These are phyloP conservation scores for Athalia rosae DNA, from an alignment of 2,888 invertebrate species.

Conservation along the genomic window DNA sequence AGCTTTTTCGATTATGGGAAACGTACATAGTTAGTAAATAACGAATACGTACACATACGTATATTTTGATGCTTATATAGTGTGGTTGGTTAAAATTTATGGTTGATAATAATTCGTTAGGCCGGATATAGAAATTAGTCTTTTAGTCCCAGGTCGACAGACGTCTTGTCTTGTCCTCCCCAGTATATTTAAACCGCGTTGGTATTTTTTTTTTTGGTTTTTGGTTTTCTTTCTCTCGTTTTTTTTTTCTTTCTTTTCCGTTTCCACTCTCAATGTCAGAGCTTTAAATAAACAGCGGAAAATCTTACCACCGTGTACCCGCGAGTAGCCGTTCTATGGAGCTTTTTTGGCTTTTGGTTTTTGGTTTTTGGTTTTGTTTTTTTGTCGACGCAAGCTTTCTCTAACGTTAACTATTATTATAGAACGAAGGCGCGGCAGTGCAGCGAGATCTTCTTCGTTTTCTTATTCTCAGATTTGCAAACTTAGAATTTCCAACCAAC, in stretches of 20 bases:
- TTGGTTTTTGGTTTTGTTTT: background rate
- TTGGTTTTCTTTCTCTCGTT: background rate
- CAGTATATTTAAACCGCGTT: conserved; percentile 58
- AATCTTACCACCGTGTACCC: background rate
- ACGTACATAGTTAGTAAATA: too few relatives aligned
- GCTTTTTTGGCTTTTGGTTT: background rate
- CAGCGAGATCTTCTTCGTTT: too few relatives aligned
- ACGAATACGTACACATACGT: too few relatives aligned
- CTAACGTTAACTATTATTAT: background rate
- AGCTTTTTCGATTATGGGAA: too few relatives aligned
- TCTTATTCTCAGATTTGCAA: background rate
- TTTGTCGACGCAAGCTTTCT: background rate
- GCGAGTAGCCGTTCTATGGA: background rate
- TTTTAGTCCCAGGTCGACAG: conserved; percentile 34
- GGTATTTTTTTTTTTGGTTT: background rate
- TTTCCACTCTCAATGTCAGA: conserved; percentile 28
- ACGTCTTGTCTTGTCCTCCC: conserved; percentile 54
- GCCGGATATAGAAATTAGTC: conserved; percentile 47
- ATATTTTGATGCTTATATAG: too few relatives aligned
- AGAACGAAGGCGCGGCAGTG: too few relatives aligned
- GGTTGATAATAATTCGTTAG: conserved; percentile 23
- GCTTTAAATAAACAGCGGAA: conserved; percentile 36
- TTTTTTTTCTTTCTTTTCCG: background rate
- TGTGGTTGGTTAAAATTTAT: conserved; percentile 3
- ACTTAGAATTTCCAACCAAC: background rate